Base-by-base conservation (phyloP, 2,888 invertebrate species). In the Hemicrepidius hirtus region DNA sequence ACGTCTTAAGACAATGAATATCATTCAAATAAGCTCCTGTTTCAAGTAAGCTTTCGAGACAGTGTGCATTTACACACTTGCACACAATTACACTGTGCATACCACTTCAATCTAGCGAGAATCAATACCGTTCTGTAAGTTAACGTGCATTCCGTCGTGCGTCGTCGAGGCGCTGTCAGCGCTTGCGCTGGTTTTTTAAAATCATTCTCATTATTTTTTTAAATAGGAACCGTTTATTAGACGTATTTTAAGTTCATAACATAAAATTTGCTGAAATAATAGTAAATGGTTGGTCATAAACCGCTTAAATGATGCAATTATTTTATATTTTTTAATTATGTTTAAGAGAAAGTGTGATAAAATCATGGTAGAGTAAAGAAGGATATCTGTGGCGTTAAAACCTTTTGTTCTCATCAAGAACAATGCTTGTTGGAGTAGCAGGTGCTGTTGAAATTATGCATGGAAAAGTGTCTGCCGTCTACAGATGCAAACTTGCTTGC, bases 81-180 rank as follows among this genome's bases (percentile, higher is more conserved):
- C 57, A 57, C 37, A 57, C 57, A 57, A 57, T 57, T 57, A 57
- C 57, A 57, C 24, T 53, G 57, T 57, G 57, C 37, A 57, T 57
- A 57, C 57, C 57, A 37, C 57, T 57, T 57, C 57, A 57, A 57
- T 57, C 57, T 57, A 57, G 57, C 21, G 72, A 73, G 76, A 78
- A 78, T 77, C 79, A 78, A 78, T 77, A 77, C 79, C 69, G 59
- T 55, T 18, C 73, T 68, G 59, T 75, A 76, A 77, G 77, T 76
- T 76, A 76, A 73, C 73, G 76, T 75, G 76, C 74, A 73, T 66
- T 73, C 69, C 73, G 72, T 66, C 67, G 71, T 66, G 71, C 63
- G 67, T 72, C 71, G 73, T 74, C 70, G 74, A 65, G 71, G 72
- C 75, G 67, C 65, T 71, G 66, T 41, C 49, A 60, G 75, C 75